These are phyloP conservation scores for Urosaurus nigricauda DNA, from an alignment of 2,797 vertebrate genomes.

Conservation along the genomic window DNA sequence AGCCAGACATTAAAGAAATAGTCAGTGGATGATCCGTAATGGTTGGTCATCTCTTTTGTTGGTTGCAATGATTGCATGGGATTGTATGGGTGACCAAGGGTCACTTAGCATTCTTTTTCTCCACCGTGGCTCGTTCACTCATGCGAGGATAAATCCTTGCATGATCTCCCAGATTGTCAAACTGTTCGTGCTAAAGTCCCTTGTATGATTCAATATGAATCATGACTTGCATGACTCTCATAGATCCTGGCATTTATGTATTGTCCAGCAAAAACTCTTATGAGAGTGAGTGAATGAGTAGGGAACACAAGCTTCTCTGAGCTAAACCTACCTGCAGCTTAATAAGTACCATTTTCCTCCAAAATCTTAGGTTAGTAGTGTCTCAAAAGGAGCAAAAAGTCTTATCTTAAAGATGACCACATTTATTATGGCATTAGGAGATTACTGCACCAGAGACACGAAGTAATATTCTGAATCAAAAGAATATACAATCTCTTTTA, in stretches of 20 bases:
- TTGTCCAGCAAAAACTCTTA: background rate
- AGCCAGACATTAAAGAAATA: too few species aligned
- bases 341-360: background rate
- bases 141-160: too few species aligned
- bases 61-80: too few species aligned
- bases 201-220: too few species aligned
- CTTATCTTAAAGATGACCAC: background rate
- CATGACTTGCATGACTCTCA: too few species aligned
- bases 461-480: background rate
- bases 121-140: too few species aligned
- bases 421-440: background rate
- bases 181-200: too few species aligned
- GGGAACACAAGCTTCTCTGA: background rate
- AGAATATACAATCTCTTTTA: background rate
- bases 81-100: too few species aligned
- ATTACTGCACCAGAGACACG: background rate
- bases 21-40: too few species aligned
- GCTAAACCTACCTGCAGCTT: background rate
- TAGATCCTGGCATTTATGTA: background rate
- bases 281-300: background rate
- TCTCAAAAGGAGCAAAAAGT: background rate
- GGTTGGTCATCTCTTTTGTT: too few species aligned
- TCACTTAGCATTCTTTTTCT: too few species aligned
- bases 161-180: too few species aligned
- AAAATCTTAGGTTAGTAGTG: background rate